Conservation (phyloP, 2,888 invertebrate genomes). For the Nyleta sp. region DNA sequence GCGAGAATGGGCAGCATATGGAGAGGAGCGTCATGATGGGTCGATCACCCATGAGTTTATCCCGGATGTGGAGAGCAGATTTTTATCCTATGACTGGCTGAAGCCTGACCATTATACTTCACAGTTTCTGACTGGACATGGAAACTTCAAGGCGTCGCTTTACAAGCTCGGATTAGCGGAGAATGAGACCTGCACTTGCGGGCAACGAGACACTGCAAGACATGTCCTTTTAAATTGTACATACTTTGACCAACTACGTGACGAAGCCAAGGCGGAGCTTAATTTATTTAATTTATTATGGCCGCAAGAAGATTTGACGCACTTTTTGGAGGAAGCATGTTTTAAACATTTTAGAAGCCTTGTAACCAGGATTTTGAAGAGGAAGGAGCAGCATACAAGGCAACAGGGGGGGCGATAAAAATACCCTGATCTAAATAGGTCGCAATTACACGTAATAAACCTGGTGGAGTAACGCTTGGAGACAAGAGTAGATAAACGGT, state of each 20-base stretch:
- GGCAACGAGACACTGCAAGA: not conserved
- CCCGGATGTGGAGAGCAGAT: no score
- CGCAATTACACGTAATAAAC: no score
- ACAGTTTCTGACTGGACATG: not conserved
- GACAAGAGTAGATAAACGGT: no score
- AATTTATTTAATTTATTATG: no score
- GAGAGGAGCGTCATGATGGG: no score
- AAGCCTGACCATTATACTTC: not conserved
- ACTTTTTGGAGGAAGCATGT: no score
- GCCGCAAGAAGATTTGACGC: no score
- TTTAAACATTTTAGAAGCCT: not conserved
- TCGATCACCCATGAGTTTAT: no score
- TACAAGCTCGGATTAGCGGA: not conserved
- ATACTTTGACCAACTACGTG: not conserved
- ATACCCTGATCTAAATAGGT: not conserved
- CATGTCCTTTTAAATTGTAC: not conserved
- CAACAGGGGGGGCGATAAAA: not conserved
- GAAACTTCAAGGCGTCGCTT: not conserved
- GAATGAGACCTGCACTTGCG: not conserved
- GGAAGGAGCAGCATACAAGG: not conserved
- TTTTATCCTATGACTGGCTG: not conserved
- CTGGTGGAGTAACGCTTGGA: no score
- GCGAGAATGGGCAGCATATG: no score
- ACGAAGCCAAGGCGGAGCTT: not conserved
- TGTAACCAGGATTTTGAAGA: not conserved